Percentiles rank a stretch among this genome's conserved stretches.
phyloP scores from a whole-genome alignment of 2,888 invertebrate genomes.

The Trachelus tabidus region DNA sequence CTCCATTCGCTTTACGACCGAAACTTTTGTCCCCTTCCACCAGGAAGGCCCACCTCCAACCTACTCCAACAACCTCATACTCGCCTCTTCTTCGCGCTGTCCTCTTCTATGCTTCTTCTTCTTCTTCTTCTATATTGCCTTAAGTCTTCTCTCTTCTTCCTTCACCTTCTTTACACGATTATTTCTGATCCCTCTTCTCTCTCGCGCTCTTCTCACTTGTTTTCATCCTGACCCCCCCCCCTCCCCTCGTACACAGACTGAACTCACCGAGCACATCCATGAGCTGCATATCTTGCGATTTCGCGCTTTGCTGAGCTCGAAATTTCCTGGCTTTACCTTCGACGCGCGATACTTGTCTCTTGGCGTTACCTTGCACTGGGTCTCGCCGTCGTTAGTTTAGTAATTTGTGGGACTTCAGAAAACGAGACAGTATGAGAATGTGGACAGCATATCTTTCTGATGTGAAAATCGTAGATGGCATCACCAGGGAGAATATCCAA shows the following conservation, averaged over 20 bases:
- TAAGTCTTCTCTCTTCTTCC: slow-evolving; percentile 13
- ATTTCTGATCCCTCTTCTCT: slow-evolving; percentile 6
- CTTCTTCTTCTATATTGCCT: slow-evolving; percentile 2
- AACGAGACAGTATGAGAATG: slow-evolving; percentile 24
- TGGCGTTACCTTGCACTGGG: slow-evolving; percentile 9
- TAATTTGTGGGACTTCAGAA: slow-evolving; percentile 56
- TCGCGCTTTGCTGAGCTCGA: slow-evolving; percentile 14
- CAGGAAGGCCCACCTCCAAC: slow-evolving; percentile 1
- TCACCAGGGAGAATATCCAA: neutral
- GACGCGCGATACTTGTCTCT: neutral
- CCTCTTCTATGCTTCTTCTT: slow-evolving; percentile 17
- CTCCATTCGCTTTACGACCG: slow-evolving; percentile 34
- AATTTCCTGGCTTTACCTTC: slow-evolving; percentile 1
- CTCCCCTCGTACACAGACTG: slow-evolving; percentile 15
- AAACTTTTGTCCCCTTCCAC: slow-evolving; percentile 53
- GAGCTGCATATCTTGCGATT: slow-evolving; percentile 13
- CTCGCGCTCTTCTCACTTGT: slow-evolving; percentile 16
- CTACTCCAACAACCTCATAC: neutral
- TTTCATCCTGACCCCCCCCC: slow-evolving; percentile 18
- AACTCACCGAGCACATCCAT: neutral
- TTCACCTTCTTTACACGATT: slow-evolving; percentile 6
- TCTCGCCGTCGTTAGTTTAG: slow-evolving; percentile 52
- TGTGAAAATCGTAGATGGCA: neutral
- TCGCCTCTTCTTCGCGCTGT: slow-evolving; percentile 9
- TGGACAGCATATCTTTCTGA: neutral